These are phyloP conservation scores for Rhagonycha fulva DNA, from an alignment of 2,888 invertebrate genomes.

Conservation along the genomic window DNA sequence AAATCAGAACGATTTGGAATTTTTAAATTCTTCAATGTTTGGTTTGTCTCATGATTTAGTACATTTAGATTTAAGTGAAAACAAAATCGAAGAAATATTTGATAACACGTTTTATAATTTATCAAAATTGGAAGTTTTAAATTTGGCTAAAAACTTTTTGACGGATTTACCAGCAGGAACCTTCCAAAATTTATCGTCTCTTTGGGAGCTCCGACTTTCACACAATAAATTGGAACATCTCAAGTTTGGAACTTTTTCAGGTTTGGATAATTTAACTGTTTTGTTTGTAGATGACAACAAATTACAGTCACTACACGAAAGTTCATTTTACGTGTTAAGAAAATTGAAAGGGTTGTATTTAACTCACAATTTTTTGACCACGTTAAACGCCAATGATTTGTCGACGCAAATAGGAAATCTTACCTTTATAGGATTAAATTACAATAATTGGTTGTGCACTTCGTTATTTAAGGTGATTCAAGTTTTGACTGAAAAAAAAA, in stretches of 20 bases:
- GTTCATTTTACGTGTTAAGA: conserved; percentile 16
- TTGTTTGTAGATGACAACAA: conserved; percentile 16
- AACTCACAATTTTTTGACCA: conserved; percentile 4
- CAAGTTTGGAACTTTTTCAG: conserved; percentile 22
- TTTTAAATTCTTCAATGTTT: conserved; percentile 1
- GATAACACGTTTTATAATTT: conserved; percentile 16
- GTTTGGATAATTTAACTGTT: conserved; percentile 8
- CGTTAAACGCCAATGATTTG: conserved; percentile 4
- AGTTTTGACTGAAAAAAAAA: not conserved
- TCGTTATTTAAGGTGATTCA: conserved; percentile 9
- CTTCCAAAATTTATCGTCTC: conserved; percentile 6
- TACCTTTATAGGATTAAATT: not conserved
- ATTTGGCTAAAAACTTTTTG: conserved; percentile 17
- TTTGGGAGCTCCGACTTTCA: conserved; percentile 11
- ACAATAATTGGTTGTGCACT: conserved; percentile 15
- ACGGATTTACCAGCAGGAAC: conserved; percentile 1
- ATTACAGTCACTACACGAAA: conserved; percentile 7
- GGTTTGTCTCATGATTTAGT: conserved; percentile 1
- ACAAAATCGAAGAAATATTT: conserved; percentile 11
- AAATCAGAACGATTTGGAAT: not conserved
- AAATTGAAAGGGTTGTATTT: conserved; percentile 14
- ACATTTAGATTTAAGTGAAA: conserved; percentile 19
- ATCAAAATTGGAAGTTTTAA: conserved; percentile 6
- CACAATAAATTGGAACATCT: conserved; percentile 5
- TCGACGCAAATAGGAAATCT: not conserved